Evolutionary conservation across 1,140 invertebrate species (phyloP), one percentile per base, ranked within the genome.

Genomic region (Drosophila parvula): DNA sequence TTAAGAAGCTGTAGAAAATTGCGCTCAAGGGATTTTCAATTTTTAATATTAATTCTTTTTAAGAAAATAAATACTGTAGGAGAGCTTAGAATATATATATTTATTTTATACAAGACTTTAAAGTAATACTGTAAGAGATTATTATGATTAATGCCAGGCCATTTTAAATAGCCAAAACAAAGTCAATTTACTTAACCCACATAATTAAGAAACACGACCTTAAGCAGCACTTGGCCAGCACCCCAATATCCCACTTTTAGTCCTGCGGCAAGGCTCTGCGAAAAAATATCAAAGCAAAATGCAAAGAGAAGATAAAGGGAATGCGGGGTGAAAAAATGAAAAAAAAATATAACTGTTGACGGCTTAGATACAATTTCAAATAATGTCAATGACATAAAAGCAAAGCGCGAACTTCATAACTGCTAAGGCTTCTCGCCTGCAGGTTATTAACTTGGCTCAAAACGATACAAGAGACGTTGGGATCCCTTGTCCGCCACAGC

Each of bases 361-460:
- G 69, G 47, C 59, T 69, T 68, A 64, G 74, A 64, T 78, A 55
- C 60, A 79, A 82, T 68, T 83, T 71, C 65, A 63, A 78, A 80
- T 71, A 81, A 76, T 81, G 74, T 81, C 81, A 90, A 81, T 77
- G 78, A 69, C 84, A 80, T 68, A 70, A 83, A 88, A 74, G 75
- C 63, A 60, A 60, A 74, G 71, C 64, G 79, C 74, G 74, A 86
- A 82, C 79, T 89, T 88, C 84, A 89, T 78, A 83, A 88, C 84
- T 88, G 78, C 84, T 83, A 81, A 59, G 77, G 84, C 80, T 89
- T 88, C 78, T 65, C 44, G 75, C 75, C 75, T 70, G 41, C 44
- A 74, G 78, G 73, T 88, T 88, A 88, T 88, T 86, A 85, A 82
- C 69, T 82, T 78, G 82, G 82, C 83, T 88, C 82, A 82, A 85